These are phyloP conservation scores for Glaucomys volans DNA, from an alignment of 2,113 vertebrate genomes.

Conservation along the genomic window DNA sequence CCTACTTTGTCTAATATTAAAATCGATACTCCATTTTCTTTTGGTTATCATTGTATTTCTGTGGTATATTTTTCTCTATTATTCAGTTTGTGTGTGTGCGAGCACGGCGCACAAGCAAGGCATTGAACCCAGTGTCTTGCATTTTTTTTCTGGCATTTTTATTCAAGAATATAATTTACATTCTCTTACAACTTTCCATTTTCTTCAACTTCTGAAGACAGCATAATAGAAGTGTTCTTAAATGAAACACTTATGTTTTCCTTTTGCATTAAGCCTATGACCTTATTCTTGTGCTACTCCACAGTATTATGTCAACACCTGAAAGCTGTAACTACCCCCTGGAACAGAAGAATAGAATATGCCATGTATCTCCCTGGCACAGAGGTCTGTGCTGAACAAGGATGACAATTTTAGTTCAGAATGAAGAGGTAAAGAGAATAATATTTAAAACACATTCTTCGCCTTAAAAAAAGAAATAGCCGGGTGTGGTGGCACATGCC, in stretches of 20 bases:
- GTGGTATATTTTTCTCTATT: too few species aligned
- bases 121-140: too few species aligned
- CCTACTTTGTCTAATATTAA: too few species aligned
- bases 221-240: constrained; percentile 52
- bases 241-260: constrained; percentile 41
- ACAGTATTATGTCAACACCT: background rate
- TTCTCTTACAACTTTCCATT: constrained; percentile 37
- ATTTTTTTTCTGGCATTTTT: constrained; percentile 45
- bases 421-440: background rate
- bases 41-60: too few species aligned
- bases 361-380: background rate
- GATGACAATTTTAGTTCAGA: constrained; percentile 7
- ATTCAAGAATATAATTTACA: constrained; percentile 26
- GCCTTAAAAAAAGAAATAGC: too few species aligned
- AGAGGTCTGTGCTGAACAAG: constrained; percentile 29
- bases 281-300: background rate
- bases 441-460: constrained; percentile 12
- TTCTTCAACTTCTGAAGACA: constrained; percentile 5
- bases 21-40: too few species aligned
- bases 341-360: background rate
- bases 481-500: too few species aligned
- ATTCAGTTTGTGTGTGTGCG: too few species aligned
- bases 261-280: constrained; percentile 52
- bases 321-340: constrained; percentile 23
- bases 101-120: too few species aligned